A percentile compares a stretch with the other conserved stretches of the same genome.
Evolutionary conservation across 1,140 invertebrate genomes (phyloP).

Genomic region (Trinorchestia longiramus): DNA sequence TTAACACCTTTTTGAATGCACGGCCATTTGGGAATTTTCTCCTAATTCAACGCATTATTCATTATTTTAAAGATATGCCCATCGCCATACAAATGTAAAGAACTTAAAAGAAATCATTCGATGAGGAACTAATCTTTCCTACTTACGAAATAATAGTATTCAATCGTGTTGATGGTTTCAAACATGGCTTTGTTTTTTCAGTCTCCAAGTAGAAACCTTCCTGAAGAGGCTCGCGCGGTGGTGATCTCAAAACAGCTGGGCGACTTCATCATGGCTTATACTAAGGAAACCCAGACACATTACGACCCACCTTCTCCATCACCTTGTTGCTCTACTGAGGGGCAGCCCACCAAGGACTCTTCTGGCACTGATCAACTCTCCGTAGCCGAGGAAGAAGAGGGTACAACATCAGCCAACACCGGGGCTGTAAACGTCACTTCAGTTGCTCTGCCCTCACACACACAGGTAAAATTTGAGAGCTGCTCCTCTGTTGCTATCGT

Average conservation of each 20-base stretch:
- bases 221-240: conserved; percentile 85
- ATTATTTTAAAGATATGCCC: not conserved
- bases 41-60: no score
- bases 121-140: not conserved
- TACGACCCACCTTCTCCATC: conserved; percentile 64
- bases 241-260: conserved; percentile 91
- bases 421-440: not conserved
- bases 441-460: conserved; percentile 2
- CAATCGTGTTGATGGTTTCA: not conserved
- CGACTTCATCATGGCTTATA: conserved; percentile 91
- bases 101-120: not conserved
- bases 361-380: not conserved
- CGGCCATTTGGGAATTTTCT: no score
- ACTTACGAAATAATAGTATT: not conserved
- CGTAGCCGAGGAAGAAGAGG: not conserved
- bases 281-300: conserved; percentile 80
- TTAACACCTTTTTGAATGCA: no score
- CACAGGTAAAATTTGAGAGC: conserved; percentile 1
- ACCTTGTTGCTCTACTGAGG: conserved; percentile 58
- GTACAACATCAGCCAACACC: not conserved
- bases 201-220: conserved; percentile 82
- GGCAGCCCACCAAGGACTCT: not conserved
- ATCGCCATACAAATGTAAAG: not conserved
- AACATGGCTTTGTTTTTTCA: conserved; percentile 67
- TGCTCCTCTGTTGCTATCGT: not conserved